Conservation (phyloP, 2,888 invertebrate genomes). For the Nephrotoma flavescens region DNA sequence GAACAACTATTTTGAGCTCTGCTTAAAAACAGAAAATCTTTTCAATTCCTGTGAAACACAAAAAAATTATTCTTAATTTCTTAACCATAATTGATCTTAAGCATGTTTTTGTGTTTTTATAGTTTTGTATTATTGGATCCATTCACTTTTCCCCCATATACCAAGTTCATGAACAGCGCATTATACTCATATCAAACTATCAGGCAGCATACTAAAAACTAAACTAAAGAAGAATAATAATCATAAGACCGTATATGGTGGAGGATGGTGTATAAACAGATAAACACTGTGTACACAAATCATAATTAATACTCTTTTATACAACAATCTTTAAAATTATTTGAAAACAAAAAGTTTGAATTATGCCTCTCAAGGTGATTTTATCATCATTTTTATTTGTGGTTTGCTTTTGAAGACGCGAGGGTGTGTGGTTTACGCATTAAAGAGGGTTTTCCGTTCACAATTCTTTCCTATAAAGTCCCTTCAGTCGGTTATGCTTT, state of each 20-base stretch:
- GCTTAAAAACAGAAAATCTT: neutral
- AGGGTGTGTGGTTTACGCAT: no score
- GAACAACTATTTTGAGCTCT: neutral
- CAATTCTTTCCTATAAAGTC: no score
- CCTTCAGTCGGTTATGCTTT: no score
- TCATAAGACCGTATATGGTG: no score
- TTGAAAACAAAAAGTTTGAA: neutral
- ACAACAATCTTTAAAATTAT: neutral
- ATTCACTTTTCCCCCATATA: neutral
- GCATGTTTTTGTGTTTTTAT: neutral
- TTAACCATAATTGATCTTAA: neutral
- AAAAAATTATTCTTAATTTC: neutral
- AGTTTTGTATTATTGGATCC: neutral
- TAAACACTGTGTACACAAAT: no score
- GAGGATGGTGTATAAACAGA: no score
- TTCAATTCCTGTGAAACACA: neutral
- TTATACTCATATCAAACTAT: neutral
- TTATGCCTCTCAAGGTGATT: neutral
- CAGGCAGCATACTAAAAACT: neutral
- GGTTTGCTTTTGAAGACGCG: no score
- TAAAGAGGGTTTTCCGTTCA: no score
- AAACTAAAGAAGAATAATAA: no score
- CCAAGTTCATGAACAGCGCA: neutral
- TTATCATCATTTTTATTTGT: no score
- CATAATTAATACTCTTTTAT: neutral